A percentile compares a stretch with the other conserved stretches of the same genome.
phyloP scores from a whole-genome alignment of 2,888 invertebrate species.

The Dryobotodes eremita region DNA sequence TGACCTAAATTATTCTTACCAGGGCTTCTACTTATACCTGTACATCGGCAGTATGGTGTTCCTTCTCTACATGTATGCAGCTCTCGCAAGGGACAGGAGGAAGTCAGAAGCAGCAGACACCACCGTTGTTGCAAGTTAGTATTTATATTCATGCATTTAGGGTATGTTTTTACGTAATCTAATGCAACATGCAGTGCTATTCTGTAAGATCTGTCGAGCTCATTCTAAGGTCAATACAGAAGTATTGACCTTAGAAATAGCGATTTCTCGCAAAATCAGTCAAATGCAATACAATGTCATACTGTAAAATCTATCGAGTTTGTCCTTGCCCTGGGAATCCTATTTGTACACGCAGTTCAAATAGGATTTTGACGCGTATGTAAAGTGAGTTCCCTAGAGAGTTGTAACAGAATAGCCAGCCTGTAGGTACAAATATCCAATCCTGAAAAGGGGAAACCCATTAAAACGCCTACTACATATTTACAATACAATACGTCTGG shows the following conservation, averaged over 20 bases:
- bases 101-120: constrained; percentile 86
- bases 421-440: background rate
- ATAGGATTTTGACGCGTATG: background rate
- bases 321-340: background rate
- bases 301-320: no score
- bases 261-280: background rate
- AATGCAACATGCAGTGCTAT: background rate
- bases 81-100: constrained; percentile 93
- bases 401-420: background rate
- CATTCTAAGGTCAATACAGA: no score
- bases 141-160: background rate
- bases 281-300: background rate
- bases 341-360: background rate
- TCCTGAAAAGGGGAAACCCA: background rate
- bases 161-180: background rate
- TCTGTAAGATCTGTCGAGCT: background rate
- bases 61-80: constrained; percentile 95
- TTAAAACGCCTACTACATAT: background rate
- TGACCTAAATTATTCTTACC: constrained; percentile 60
- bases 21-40: constrained; percentile 96
- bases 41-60: constrained; percentile 97
- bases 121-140: constrained; percentile 89
- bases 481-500: background rate
- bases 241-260: background rate
- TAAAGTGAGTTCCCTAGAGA: background rate